Evolutionary conservation across 2,113 vertebrate genomes (phyloP), one percentile per base, ranked within the genome.

Genomic region (Notechis scutatus): DNA sequence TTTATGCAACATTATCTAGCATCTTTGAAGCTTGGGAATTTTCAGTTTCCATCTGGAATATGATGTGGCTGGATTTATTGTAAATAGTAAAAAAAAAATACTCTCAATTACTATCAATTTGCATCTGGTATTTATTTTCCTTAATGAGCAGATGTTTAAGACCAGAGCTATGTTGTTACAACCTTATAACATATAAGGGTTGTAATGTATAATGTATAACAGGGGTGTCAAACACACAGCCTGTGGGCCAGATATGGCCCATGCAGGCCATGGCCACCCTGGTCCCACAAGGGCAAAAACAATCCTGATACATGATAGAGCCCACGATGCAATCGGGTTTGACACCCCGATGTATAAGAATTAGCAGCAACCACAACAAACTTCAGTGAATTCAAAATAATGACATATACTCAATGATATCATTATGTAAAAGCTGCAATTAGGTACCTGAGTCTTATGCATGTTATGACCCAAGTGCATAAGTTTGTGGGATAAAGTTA

Each of bases 261-360:
- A 5, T 20, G 20, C 20, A 57, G 56, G 56, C 56, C 20, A 57
- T 2, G 7, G 21, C 56, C 56, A 59, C 21, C 56, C 2, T 6
- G 0, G 56, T 5, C 21, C 6, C 6, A 1, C 56, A 59, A 59
- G 7, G 21, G 2, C 56, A 59, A 59, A 59, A 59, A 23, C 56
- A 59, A 59, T 59, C 56, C 21, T 50, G 47, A 52, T 52, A 52
- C 50, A 12, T 59, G 21, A 59, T 59, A 57, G 6, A 23, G 56
- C 56, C 1, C 2, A 5, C 1, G 0, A 57, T 59, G 21, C 0
- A 2, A 23, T 59, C 2, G 2, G 21, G 56, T 59, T 59, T 59
- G 21, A 59, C 56, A 24, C 2, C 21, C 56, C 56, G 56, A 57
- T 29, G 59, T 64, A 74, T 39, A 20, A 20, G 69, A 74, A 74